A percentile compares a stretch with the other conserved stretches of the same genome.
Conservation (phyloP, 1,140 invertebrate genomes). For the Lepidurus packardi region DNA sequence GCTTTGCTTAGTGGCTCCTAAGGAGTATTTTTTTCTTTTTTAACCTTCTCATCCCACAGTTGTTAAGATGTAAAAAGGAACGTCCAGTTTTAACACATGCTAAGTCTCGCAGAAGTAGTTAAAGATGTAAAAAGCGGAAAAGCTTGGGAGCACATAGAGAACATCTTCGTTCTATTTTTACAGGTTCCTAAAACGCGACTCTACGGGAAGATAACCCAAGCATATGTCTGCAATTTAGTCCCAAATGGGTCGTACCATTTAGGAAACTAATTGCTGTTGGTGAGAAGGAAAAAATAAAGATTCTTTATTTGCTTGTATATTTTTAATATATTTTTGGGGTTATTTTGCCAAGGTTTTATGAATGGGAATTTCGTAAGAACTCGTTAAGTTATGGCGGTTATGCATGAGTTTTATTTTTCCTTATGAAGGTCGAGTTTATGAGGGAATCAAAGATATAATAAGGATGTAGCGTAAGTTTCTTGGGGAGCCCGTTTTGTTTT, state of each 20-base stretch:
- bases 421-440: too few species aligned
- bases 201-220: not conserved
- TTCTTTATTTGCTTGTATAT: not conserved
- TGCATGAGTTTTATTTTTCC: too few species aligned
- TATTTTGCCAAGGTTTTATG: too few species aligned
- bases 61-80: not conserved
- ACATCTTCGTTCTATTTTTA: not conserved
- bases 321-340: not conserved
- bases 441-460: too few species aligned
- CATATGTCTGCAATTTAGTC: conserved; percentile 7
- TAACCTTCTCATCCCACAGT: not conserved
- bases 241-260: not conserved
- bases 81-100: not conserved
- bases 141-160: not conserved
- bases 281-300: not conserved
- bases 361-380: too few species aligned
- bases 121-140: not conserved
- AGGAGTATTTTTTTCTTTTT: not conserved
- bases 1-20: not conserved
- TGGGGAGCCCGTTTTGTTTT: too few species aligned
- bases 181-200: not conserved
- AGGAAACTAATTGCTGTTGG: conserved; percentile 9
- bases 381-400: too few species aligned
- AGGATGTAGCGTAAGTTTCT: too few species aligned
- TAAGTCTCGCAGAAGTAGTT: not conserved